A percentile compares a stretch with the other conserved stretches of the same genome.
Evolutionary conservation across 2,113 vertebrate species (phyloP).

Genomic region (Neogale vison): DNA sequence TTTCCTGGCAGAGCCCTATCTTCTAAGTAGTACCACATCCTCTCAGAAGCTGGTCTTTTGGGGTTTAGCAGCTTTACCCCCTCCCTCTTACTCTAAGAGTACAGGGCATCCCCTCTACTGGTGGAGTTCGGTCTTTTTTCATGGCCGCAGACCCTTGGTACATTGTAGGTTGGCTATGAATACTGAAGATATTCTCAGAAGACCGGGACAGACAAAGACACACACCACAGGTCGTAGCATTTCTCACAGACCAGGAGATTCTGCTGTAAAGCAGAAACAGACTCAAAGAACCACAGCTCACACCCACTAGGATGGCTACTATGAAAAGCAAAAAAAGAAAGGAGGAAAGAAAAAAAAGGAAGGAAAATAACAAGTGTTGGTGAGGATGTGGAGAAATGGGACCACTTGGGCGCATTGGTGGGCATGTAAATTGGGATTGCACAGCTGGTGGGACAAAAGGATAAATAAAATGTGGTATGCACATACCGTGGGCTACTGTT

Average conservation of each 20-base stretch:
- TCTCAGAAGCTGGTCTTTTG: background rate
- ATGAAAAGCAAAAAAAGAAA: background rate
- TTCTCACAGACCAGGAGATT: background rate
- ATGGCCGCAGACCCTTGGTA: background rate
- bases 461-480: background rate
- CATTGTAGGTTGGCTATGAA: background rate
- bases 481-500: background rate
- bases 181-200: background rate
- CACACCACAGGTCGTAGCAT: background rate
- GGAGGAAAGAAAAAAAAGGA: background rate
- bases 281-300: background rate
- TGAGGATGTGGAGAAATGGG: background rate
- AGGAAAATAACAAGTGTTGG: background rate
- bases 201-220: background rate
- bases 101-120: background rate
- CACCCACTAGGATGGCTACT: background rate
- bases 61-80: background rate
- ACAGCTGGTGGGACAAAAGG: too few relatives aligned
- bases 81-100: background rate
- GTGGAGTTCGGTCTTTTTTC: background rate
- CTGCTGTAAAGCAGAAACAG: background rate
- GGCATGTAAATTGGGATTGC: background rate
- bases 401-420: background rate
- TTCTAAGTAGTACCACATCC: background rate
- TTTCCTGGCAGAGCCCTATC: background rate